Conservation (phyloP, 2,113 vertebrate species). For the Percina caprodes region DNA sequence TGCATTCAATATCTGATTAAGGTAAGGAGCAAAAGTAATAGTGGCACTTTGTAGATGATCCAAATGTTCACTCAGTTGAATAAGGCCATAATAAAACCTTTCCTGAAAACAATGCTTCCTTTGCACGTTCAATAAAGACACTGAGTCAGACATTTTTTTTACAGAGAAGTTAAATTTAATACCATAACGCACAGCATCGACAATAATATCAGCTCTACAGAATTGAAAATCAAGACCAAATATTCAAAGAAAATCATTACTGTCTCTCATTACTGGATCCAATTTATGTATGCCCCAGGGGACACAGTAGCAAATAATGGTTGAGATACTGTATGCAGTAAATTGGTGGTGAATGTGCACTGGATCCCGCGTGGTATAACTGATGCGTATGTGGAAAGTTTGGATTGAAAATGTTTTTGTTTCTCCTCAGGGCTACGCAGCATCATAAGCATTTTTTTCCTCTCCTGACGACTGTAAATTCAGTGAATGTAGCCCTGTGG, state of each 20-base stretch:
- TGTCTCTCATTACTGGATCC: slow-evolving; percentile 69
- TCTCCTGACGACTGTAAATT: slow-evolving; percentile 78
- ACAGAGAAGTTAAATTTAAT: slow-evolving; percentile 59
- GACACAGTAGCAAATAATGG: slow-evolving; percentile 61
- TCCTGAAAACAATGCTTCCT: slow-evolving; percentile 36
- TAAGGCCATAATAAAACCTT: slow-evolving; percentile 34
- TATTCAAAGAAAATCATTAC: slow-evolving; percentile 75
- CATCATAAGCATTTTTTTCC: slow-evolving; percentile 75
- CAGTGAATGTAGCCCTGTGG: slow-evolving; percentile 67
- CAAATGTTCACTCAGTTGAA: slow-evolving; percentile 15
- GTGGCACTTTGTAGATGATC: slow-evolving; percentile 1
- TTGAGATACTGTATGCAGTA: slow-evolving; percentile 36
- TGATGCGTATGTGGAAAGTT: slow-evolving; percentile 51
- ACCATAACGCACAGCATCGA: slow-evolving; percentile 40
- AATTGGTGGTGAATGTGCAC: slow-evolving; percentile 21
- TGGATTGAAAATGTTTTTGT: slow-evolving; percentile 70
- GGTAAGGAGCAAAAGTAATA: not conserved
- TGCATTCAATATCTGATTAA: slow-evolving; percentile 11
- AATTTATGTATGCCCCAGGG: slow-evolving; percentile 66
- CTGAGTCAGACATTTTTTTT: not conserved
- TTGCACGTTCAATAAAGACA: slow-evolving; percentile 37
- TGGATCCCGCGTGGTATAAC: slow-evolving; percentile 50
- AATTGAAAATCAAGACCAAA: slow-evolving; percentile 75
- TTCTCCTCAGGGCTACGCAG: slow-evolving; percentile 61
- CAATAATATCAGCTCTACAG: slow-evolving; percentile 63